These are phyloP conservation scores for Melieria crassipennis DNA, from an alignment of 2,888 invertebrate species.

Conservation along the genomic window DNA sequence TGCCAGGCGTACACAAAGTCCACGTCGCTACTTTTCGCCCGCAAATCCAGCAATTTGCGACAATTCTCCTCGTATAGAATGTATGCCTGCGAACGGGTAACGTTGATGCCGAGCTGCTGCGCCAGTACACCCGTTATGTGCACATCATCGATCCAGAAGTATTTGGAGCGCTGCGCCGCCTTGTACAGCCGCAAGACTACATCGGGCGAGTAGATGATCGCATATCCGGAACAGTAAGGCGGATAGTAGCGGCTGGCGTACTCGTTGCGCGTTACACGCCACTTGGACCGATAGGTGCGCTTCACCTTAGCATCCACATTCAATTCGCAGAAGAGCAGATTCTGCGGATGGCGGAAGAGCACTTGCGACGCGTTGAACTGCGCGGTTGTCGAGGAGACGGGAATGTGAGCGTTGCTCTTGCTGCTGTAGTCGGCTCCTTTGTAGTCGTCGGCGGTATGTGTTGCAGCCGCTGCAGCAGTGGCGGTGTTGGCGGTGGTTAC, in stretches of 20 bases:
- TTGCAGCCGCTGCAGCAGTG: constrained; percentile 15
- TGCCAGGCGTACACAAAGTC: constrained; percentile 64
- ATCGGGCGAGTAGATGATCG: constrained; percentile 75
- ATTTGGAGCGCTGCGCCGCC: constrained; percentile 72
- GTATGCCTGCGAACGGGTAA: constrained; percentile 60
- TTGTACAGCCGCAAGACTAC: constrained; percentile 70
- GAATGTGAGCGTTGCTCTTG: constrained; percentile 22
- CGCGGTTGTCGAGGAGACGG: constrained; percentile 15
- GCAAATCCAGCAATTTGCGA: constrained; percentile 50
- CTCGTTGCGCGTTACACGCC: constrained; percentile 77
- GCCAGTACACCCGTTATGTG: constrained; percentile 78
- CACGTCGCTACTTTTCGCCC: constrained; percentile 50
- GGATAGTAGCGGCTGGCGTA: constrained; percentile 75
- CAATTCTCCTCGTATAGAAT: constrained; percentile 50
- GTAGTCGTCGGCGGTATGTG: constrained; percentile 6
- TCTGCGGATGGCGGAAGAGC: constrained; percentile 60
- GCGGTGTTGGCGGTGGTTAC: constrained; percentile 36
- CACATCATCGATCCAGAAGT: constrained; percentile 88
- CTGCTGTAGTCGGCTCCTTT: constrained; percentile 2
- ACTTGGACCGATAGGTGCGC: constrained; percentile 76
- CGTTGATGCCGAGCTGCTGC: constrained; percentile 67
- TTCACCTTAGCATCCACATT: constrained; percentile 68
- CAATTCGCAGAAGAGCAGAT: constrained; percentile 74
- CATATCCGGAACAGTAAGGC: constrained; percentile 79
- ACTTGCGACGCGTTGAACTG: constrained; percentile 34